These are phyloP conservation scores for Enteromius fasciolatus DNA, from an alignment of 2,797 vertebrate species.

Conservation along the genomic window DNA sequence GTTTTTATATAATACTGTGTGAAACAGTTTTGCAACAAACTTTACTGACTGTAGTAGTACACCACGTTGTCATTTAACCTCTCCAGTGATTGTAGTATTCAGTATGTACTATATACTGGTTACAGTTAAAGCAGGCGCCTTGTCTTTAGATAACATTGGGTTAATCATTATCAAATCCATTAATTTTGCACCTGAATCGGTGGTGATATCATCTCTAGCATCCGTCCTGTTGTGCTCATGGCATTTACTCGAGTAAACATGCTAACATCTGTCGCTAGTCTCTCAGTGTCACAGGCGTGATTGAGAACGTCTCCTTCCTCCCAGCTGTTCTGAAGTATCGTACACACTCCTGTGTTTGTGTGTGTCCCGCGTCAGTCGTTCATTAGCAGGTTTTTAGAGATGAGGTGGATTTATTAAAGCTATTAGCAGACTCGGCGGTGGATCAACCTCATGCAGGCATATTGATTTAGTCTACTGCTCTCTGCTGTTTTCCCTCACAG, in stretches of 20 bases:
- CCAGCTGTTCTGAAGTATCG: conserved; percentile 24
- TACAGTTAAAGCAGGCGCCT: neutral
- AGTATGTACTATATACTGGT: no score
- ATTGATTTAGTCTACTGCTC: conserved; percentile 27
- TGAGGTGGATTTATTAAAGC: conserved; percentile 19
- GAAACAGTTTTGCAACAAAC: no score
- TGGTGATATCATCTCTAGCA: neutral
- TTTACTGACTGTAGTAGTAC: neutral
- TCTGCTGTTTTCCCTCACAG: conserved; percentile 44
- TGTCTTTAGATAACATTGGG: neutral
- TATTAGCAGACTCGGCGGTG: neutral
- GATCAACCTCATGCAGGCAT: conserved; percentile 25
- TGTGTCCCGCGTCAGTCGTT: neutral
- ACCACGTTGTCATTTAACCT: neutral
- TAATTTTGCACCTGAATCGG: neutral
- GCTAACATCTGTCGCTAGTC: conserved; percentile 24
- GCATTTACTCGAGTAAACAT: neutral
- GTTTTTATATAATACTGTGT: neutral
- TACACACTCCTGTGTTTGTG: neutral
- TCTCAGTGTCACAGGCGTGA: neutral
- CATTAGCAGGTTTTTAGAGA: conserved; percentile 37
- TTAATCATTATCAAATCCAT: neutral
- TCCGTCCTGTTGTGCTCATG: conserved; percentile 2
- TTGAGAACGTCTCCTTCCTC: neutral
- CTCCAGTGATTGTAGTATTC: neutral